Percentiles rank a stretch among this genome's conserved stretches.
These are phyloP conservation scores for Smutsia gigantea DNA, from an alignment of 2,797 vertebrate genomes.

Conservation along the genomic window DNA sequence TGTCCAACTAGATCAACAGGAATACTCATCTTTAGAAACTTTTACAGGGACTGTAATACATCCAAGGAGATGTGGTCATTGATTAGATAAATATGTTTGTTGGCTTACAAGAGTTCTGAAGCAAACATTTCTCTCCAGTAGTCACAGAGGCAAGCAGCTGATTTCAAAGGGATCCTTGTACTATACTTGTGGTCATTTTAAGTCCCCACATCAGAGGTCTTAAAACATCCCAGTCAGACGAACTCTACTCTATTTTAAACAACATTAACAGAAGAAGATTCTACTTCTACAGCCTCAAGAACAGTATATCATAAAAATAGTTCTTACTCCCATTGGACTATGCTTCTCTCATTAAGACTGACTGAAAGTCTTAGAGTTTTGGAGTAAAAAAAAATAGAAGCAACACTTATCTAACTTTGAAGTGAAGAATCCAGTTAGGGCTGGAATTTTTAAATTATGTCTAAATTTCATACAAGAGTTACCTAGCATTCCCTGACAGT, in stretches of 20 bases:
- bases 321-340: neutral
- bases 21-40: neutral
- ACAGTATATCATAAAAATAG: slow-evolving; percentile 46
- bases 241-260: slow-evolving; percentile 13
- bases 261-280: neutral
- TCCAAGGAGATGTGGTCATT: neutral
- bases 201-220: neutral
- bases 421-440: neutral
- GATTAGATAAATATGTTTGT: neutral
- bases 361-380: neutral
- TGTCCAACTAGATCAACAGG: neutral
- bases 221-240: neutral
- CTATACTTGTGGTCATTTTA: neutral
- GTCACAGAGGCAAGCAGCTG: neutral
- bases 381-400: neutral
- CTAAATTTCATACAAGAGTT: neutral
- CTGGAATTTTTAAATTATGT: neutral
- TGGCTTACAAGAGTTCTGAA: neutral
- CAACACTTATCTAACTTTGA: neutral
- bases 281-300: neutral
- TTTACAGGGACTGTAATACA: neutral
- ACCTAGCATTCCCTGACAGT: neutral
- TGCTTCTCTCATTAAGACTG: neutral
- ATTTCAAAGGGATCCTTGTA: neutral
- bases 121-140: neutral